Base-by-base conservation (phyloP, 30 jellyfish, hydroid and myxozoan species). In the Pseudorhiza aurosa region DNA sequence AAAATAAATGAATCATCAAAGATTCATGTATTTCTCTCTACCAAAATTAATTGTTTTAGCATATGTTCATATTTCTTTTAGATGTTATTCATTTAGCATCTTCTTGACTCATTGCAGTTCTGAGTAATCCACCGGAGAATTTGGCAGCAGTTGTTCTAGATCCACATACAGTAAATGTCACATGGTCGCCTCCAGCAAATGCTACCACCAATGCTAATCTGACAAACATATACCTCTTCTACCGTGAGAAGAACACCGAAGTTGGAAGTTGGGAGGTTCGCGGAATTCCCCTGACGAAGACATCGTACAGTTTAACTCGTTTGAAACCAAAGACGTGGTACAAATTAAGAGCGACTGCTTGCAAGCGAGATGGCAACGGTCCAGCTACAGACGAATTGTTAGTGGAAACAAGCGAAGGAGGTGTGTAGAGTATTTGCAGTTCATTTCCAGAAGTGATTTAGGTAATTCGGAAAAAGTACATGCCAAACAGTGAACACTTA, bases 191-290 rank as follows among this genome's bases (percentile, higher is more conserved):
- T 4, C 82, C 44, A 42, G 26, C 1, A 33, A 46, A 42, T n/a
- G 8, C 17, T 18, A 68, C 53, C 29, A n/a, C 21, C 6, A 24
- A 25, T 5, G 29, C 15, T 14, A 49, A 31, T 27, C 15, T 26
- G 17, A 26, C 84, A 37, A 80, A 19, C 30, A 63, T 43, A 21
- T 80, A 62, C 63, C 27, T 80, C 2, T 80, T 44, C 25, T 80
- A 80, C 60, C 91, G 91, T 1, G 72, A 65, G 58, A 44, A 5
- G 0, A 15, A 46, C 21, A 22, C 59, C 21, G 57, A 10, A 21
- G 37, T 80, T 39, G 91, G 83, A 9, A 37, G 9, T 8, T 80
- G 91, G 91, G 64, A 80, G 26, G 81, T 80, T 17, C 63, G 76
- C 12, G 91, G 83, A n/a, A 50, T 39, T 18, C 83, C 65, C 0